Percentiles rank a stretch among this genome's conserved stretches.
phyloP scores from a whole-genome alignment of 2,113 vertebrate genomes.

The Proteles cristata region DNA sequence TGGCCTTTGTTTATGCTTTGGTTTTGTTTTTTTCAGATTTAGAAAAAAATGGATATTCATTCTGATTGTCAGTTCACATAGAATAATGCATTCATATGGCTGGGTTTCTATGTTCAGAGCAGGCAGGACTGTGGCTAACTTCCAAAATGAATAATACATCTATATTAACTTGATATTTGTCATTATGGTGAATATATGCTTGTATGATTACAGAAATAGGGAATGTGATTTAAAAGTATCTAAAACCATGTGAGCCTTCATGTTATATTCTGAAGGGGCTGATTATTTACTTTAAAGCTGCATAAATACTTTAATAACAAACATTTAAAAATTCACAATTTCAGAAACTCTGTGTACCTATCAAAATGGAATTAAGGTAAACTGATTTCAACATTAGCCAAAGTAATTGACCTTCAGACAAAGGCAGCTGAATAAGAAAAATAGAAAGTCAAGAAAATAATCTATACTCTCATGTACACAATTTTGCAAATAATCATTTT shows the following conservation, averaged over 20 bases:
- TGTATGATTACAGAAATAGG: conserved; percentile 46
- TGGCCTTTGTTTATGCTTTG: background rate
- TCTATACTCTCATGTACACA: background rate
- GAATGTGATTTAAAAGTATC: conserved; percentile 38
- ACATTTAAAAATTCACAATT: background rate
- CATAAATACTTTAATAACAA: background rate
- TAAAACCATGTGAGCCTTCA: background rate
- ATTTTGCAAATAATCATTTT: background rate
- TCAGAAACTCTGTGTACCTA: background rate
- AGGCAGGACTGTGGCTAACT: background rate
- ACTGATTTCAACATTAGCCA: conserved; percentile 1
- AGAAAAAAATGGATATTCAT: background rate
- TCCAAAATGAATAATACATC: conserved; percentile 43
- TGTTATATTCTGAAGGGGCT: background rate
- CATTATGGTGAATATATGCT: conserved; percentile 18
- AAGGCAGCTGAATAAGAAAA: background rate
- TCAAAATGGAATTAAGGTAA: background rate
- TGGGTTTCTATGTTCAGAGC: background rate
- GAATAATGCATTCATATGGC: background rate
- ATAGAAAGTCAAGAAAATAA: conserved; percentile 10
- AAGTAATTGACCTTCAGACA: conserved; percentile 7
- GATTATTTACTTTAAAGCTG: conserved; percentile 36
- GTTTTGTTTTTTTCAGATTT: background rate
- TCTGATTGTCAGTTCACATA: background rate
- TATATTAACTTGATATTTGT: conserved; percentile 49